Evolutionary conservation across 2,113 vertebrate genomes (phyloP), one percentile per base, ranked within the genome.

Genomic region (zebrafish (Danio rerio)): DNA sequence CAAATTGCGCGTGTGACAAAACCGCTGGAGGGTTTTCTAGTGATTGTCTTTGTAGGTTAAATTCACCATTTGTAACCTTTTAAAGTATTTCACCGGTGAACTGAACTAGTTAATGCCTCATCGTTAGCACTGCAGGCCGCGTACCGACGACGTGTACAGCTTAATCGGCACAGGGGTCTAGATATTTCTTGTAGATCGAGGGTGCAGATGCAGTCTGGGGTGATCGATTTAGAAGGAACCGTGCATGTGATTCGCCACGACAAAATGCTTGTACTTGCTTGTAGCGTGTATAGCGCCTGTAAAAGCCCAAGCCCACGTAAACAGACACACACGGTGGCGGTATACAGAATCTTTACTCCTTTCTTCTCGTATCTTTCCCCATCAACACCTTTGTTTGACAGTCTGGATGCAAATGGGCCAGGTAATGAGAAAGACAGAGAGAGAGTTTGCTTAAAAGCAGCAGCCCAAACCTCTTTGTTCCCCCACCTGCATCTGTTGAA

Each of bases 401-500:
- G 82, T 78, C 77, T 62, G 80, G 76, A 84, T 86, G 80, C 84
- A 88, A 88, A 88, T 88, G 58, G 82, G 59, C 72, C 79, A 80
- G 80, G 83, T 88, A 79, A 87, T 87, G 83, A 86, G 83, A 81
- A 56, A 77, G 73, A 47, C 71, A 81, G 83, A 78, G 79, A 78
- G 66, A 83, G 62, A 77, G 82, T 77, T 81, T 83, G 78, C 78
- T 86, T 79, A 81, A 88, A 86, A 84, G 72, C 71, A 66, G 62
- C 79, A 84, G 80, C 76, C 81, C 63, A 45, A 62, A 71, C 50
- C 61, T 84, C 85, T 88, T 88, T 88, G 84, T 88, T 82, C 84
- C 80, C 73, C 76, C 83, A 86, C 84, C 82, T 84, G 82, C 80
- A 82, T 84, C 79, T 84, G 82, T 65, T 82, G 86, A 79, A 88